phyloP scores from a whole-genome alignment of 1,140 invertebrate genomes.

The Trichonephila inaurata region DNA sequence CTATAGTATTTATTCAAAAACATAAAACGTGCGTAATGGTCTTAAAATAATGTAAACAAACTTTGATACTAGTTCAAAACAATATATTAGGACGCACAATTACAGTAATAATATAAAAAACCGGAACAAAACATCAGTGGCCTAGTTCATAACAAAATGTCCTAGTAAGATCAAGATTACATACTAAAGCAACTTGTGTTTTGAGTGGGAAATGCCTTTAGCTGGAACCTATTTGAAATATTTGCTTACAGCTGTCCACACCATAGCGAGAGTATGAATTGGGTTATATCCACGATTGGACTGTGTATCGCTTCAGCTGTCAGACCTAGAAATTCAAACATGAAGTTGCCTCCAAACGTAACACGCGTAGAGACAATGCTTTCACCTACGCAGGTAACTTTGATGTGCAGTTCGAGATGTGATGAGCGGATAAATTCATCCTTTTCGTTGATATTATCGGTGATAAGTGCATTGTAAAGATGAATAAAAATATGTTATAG shows the following conservation, averaged over 20 bases:
- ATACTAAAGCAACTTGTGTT: neutral
- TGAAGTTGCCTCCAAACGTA: neutral
- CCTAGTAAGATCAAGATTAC: no score
- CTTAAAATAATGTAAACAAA: no score
- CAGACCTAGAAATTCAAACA: neutral
- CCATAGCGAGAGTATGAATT: neutral
- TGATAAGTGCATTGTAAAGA: no score
- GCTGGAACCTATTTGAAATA: neutral
- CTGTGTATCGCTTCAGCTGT: neutral
- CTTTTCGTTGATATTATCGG: no score
- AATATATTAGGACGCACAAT: no score
- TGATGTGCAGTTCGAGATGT: neutral
- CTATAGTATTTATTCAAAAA: no score
- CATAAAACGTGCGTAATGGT: no score
- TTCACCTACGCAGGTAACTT: neutral
- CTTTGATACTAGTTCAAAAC: no score
- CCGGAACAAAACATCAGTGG: no score
- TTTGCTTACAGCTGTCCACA: slow-evolving; percentile 14
- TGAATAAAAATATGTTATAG: no score
- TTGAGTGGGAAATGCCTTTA: neutral
- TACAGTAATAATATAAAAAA: no score
- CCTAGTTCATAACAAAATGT: no score
- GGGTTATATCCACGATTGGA: neutral
- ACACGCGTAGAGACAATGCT: neutral
- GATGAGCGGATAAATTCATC: neutral